phyloP scores from a whole-genome alignment of 2,888 invertebrate genomes.

The Microctonus aethiopoides region DNA sequence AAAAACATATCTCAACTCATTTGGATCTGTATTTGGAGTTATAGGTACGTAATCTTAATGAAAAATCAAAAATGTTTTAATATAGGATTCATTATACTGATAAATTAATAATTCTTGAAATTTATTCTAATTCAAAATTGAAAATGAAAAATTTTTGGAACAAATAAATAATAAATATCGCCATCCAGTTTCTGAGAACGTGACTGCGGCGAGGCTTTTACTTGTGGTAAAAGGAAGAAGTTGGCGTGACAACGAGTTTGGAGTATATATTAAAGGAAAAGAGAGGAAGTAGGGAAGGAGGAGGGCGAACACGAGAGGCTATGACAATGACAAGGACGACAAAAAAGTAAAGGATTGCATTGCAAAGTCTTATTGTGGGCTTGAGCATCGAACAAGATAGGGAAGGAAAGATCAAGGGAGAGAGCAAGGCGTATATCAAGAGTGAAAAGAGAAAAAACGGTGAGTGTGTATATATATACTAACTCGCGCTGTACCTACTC shows the following conservation, averaged over 20 bases:
- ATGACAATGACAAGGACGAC: neutral
- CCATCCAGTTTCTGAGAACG: slow-evolving; percentile 50
- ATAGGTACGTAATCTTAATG: neutral
- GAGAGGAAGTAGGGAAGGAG: slow-evolving; percentile 20
- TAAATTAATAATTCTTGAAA: neutral
- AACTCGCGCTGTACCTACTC: neutral
- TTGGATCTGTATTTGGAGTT: neutral
- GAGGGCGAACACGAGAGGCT: neutral
- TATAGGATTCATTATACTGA: neutral
- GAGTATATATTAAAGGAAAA: slow-evolving; percentile 5
- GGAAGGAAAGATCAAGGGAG: no score
- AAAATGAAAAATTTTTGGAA: neutral
- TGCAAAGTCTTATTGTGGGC: neutral
- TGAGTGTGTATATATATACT: neutral
- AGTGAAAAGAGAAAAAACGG: slow-evolving; percentile 5
- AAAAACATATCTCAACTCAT: neutral
- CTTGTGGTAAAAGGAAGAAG: slow-evolving; percentile 30
- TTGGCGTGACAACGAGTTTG: slow-evolving; percentile 2
- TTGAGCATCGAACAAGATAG: no score
- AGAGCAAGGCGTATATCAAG: slow-evolving; percentile 1
- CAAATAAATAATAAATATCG: no score
- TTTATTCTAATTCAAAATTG: neutral
- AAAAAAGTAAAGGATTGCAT: neutral
- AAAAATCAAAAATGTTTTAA: neutral
- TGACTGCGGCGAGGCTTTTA: slow-evolving; percentile 42